phyloP scores from a whole-genome alignment of 2,113 vertebrate genomes.

The Mustela nigripes region DNA sequence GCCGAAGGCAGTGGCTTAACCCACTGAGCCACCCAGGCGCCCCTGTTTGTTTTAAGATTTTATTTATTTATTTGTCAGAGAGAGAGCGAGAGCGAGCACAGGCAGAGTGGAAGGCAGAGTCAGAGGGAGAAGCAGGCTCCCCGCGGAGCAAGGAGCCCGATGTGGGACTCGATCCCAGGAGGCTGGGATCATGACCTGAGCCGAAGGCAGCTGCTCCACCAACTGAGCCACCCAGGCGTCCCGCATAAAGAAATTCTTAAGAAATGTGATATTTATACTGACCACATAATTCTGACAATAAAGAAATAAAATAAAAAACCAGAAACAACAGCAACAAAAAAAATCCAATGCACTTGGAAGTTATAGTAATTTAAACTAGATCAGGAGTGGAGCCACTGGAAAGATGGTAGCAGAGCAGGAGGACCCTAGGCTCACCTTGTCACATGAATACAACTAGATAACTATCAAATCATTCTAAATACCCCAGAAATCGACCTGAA shows the following conservation, averaged over 20 bases:
- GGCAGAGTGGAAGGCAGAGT: too few relatives aligned
- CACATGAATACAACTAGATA: background rate
- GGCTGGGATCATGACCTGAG: too few relatives aligned
- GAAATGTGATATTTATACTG: background rate
- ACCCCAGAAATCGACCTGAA: background rate
- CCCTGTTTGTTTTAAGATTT: too few relatives aligned
- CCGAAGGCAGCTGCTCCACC: too few relatives aligned
- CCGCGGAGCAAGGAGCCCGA: too few relatives aligned
- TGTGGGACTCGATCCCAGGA: too few relatives aligned
- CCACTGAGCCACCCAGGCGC: too few relatives aligned
- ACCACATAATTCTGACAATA: background rate
- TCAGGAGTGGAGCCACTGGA: background rate
- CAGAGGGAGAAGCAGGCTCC: too few relatives aligned
- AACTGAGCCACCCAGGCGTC: too few relatives aligned
- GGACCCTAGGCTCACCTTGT: background rate
- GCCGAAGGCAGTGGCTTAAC: too few relatives aligned
- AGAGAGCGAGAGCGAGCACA: too few relatives aligned
- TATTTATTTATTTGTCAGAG: too few relatives aligned
- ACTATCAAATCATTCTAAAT: background rate
- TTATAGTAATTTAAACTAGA: background rate
- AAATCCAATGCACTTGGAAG: background rate
- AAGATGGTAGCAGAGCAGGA: background rate
- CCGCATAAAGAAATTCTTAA: background rate
- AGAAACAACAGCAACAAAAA: background rate
- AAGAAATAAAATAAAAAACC: background rate